These are phyloP conservation scores for Eumerus sabulonum DNA, from an alignment of 2,888 invertebrate genomes.

Conservation along the genomic window DNA sequence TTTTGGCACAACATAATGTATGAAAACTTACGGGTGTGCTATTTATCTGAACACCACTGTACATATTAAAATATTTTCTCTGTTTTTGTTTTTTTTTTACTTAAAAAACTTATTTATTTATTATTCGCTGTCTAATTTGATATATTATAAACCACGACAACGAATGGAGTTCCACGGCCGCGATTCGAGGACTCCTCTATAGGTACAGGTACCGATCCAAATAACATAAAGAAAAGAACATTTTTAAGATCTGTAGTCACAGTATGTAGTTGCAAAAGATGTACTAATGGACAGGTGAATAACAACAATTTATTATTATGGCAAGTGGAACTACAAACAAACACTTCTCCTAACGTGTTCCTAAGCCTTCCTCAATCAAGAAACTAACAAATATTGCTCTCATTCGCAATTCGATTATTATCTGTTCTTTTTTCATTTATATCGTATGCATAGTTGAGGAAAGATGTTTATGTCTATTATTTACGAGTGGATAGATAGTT, in stretches of 20 bases:
- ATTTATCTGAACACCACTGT: too few relatives aligned
- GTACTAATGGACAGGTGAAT: not conserved
- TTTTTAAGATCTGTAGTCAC: not conserved
- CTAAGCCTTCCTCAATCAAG: too few relatives aligned
- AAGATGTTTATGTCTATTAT: slow-evolving; percentile 1
- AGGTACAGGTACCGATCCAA: not conserved
- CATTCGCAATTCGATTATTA: not conserved
- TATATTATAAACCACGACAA: too few relatives aligned
- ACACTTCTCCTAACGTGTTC: too few relatives aligned
- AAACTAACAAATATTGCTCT: slow-evolving; percentile 13
- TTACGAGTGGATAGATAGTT: slow-evolving; percentile 11
- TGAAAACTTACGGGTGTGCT: too few relatives aligned
- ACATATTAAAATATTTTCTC: slow-evolving; percentile 56
- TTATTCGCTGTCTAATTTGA: too few relatives aligned
- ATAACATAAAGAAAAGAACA: slow-evolving; percentile 1
- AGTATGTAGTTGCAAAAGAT: slow-evolving; percentile 13
- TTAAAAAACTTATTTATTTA: slow-evolving; percentile 44
- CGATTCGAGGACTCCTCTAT: slow-evolving; percentile 6
- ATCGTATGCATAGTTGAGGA: slow-evolving; percentile 7
- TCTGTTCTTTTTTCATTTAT: slow-evolving; percentile 7
- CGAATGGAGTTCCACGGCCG: slow-evolving; percentile 21
- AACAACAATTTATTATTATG: slow-evolving; percentile 26
- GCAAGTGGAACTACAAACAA: slow-evolving; percentile 12
- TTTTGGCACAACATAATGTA: too few relatives aligned
- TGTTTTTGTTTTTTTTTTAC: slow-evolving; percentile 45